A percentile compares a stretch with the other conserved stretches of the same genome.
phyloP scores from a whole-genome alignment of 2,113 vertebrate genomes.

The Benitochromis conjunctus region DNA sequence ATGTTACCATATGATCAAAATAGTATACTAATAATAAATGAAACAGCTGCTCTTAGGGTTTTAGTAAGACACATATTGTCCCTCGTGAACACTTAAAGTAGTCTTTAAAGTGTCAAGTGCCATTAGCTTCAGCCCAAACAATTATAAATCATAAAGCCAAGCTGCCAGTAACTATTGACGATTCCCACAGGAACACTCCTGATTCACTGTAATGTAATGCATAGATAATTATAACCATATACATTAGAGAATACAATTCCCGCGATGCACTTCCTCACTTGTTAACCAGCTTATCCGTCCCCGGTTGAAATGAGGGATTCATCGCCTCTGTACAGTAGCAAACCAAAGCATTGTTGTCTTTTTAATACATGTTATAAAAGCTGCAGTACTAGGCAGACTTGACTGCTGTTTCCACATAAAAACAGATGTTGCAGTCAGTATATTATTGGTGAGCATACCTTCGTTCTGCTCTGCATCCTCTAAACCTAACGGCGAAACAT shows the following conservation, averaged over 20 bases:
- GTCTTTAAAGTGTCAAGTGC: slow-evolving; percentile 48
- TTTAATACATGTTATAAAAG: neutral
- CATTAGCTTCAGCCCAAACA: slow-evolving; percentile 35
- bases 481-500: neutral
- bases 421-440: neutral
- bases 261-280: slow-evolving; percentile 26
- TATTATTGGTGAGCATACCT: neutral
- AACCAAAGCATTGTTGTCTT: slow-evolving; percentile 29
- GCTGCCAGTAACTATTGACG: slow-evolving; percentile 17
- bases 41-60: slow-evolving; percentile 23
- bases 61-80: slow-evolving; percentile 10
- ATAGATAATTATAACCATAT: slow-evolving; percentile 44
- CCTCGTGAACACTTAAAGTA: slow-evolving; percentile 7
- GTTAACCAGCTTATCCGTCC: slow-evolving; percentile 33
- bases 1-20: neutral
- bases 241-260: slow-evolving; percentile 40
- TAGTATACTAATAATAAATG: neutral
- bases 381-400: neutral
- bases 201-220: slow-evolving; percentile 46
- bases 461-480: neutral
- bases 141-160: neutral
- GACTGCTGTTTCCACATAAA: neutral
- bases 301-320: neutral
- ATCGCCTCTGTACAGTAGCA: slow-evolving; percentile 11
- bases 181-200: slow-evolving; percentile 23